Conservation (phyloP, 2,888 invertebrate species). For the Pheosia gnoma region DNA sequence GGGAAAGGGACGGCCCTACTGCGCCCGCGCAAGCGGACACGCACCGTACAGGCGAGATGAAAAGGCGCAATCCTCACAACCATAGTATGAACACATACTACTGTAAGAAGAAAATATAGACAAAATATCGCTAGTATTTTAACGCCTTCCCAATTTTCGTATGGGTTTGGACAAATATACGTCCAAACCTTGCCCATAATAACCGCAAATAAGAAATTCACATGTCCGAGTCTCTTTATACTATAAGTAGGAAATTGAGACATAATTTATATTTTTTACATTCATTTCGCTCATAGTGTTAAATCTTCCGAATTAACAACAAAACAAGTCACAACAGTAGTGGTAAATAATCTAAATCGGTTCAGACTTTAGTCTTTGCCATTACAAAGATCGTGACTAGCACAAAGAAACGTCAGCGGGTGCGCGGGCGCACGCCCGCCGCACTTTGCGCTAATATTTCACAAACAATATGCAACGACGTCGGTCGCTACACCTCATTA, state of each 20-base stretch:
- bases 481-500: conserved; percentile 14
- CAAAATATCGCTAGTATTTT: no score
- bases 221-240: no score
- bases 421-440: conserved; percentile 20
- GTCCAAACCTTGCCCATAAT: no score
- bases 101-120: no score
- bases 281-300: no score
- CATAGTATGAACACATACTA: background rate
- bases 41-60: conserved; percentile 22
- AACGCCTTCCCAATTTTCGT: no score
- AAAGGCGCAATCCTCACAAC: background rate
- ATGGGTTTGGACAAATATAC: no score
- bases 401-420: conserved; percentile 1
- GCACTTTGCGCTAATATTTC: conserved; percentile 23
- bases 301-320: no score
- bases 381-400: conserved; percentile 36
- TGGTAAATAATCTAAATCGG: background rate
- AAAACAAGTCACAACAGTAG: no score
- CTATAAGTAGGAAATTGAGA: no score
- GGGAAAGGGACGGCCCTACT: conserved; percentile 70
- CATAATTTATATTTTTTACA: no score
- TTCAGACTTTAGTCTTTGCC: conserved; percentile 20
- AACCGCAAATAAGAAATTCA: no score
- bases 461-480: conserved; percentile 19
- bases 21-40: conserved; percentile 32